Conservation (phyloP, 2,888 invertebrate species). For the Thera britannica region DNA sequence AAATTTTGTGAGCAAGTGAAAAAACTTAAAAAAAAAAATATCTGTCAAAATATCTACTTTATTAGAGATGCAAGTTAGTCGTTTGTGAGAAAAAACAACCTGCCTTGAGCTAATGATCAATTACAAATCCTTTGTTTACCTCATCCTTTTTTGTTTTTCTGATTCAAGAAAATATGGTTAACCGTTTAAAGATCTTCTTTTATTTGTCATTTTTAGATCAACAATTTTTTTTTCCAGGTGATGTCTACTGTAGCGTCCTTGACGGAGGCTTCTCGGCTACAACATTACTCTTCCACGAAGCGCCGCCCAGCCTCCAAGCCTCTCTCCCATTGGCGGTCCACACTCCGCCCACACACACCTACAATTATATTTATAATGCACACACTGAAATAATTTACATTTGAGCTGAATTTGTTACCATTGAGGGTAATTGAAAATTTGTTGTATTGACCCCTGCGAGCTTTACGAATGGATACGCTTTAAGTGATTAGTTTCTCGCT, state of each 20-base stretch:
- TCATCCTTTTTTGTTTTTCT: too few species aligned
- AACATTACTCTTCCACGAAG: conserved; percentile 76
- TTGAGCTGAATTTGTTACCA: conserved; percentile 83
- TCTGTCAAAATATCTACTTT: too few species aligned
- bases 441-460: conserved; percentile 79
- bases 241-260: conserved; percentile 56
- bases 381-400: conserved; percentile 83
- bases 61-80: too few species aligned
- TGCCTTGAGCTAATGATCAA: too few species aligned
- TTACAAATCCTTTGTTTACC: too few species aligned
- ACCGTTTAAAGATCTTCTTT: too few species aligned
- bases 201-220: background rate
- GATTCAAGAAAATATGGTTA: too few species aligned
- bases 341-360: conserved; percentile 76
- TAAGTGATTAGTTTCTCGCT: conserved; percentile 69
- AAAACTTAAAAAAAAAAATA: too few species aligned
- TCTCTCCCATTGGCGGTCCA: conserved; percentile 68
- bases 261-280: conserved; percentile 77
- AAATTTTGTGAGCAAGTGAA: too few species aligned
- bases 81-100: too few species aligned
- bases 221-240: conserved; percentile 31
- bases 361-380: conserved; percentile 84
- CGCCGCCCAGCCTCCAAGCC: conserved; percentile 70
- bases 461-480: conserved; percentile 61
- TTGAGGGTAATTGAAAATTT: conserved; percentile 84